Conservation (phyloP, 2,888 invertebrate genomes). For the Zygaena filipendulae region DNA sequence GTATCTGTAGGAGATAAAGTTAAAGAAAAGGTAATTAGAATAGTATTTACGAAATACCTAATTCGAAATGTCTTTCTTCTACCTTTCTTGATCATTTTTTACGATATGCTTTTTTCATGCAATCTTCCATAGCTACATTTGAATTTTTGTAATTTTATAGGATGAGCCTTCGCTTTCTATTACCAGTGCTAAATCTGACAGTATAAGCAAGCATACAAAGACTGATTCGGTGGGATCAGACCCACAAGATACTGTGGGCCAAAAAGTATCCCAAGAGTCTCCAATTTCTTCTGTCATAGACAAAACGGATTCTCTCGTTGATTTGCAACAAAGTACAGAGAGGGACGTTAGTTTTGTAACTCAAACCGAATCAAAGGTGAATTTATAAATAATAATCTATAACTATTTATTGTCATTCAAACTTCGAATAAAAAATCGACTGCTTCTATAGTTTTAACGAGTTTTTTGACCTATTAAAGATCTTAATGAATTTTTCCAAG, state of each 20-base stretch:
- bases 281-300: constrained; percentile 45
- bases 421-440: too few relatives aligned
- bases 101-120: not conserved
- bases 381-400: constrained; percentile 4
- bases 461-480: too few relatives aligned
- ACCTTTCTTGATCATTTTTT: not conserved
- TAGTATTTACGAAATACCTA: too few relatives aligned
- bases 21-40: constrained; percentile 41
- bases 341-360: constrained; percentile 58
- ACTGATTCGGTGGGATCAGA: constrained; percentile 59
- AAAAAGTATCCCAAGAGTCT: constrained; percentile 50
- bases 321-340: constrained; percentile 58
- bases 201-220: constrained; percentile 45
- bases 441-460: too few relatives aligned
- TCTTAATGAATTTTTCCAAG: too few relatives aligned
- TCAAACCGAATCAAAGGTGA: constrained; percentile 62
- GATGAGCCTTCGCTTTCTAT: constrained; percentile 42
- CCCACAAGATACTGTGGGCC: constrained; percentile 33
- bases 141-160: constrained; percentile 24
- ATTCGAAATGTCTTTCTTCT: not conserved
- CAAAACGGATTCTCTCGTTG: constrained; percentile 54
- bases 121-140: not conserved
- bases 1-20: constrained; percentile 32
- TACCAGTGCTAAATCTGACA: constrained; percentile 47
- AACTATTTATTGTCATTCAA: too few relatives aligned